Conservation (phyloP, 2,113 vertebrate species). For the Phrynocephalus versicolor region DNA sequence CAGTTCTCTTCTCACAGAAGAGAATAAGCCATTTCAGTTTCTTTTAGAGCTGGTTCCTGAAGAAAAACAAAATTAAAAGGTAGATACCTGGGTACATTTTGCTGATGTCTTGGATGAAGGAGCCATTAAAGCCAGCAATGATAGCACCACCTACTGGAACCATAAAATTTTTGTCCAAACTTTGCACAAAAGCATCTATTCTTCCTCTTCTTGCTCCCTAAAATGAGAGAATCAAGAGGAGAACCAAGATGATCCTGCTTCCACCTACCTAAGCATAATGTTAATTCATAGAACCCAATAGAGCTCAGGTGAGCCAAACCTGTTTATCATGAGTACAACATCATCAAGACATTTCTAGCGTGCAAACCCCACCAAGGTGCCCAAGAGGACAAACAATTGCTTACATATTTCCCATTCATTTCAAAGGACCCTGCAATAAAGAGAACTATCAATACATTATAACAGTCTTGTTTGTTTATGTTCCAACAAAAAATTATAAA, state of each 20-base stretch:
- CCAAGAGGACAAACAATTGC: not conserved
- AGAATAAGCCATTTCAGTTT: slow-evolving; percentile 41
- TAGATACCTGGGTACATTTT: slow-evolving; percentile 94
- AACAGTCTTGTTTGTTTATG: not conserved
- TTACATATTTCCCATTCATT: not conserved
- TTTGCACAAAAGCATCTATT: slow-evolving; percentile 97
- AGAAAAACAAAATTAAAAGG: slow-evolving; percentile 35
- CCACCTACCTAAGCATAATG: not conserved
- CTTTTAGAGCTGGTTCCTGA: slow-evolving; percentile 25
- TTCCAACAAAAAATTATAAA: not conserved
- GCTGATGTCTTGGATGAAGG: slow-evolving; percentile 94
- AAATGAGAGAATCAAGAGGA: slow-evolving; percentile 34
- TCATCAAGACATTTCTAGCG: not conserved
- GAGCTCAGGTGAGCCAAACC: not conserved
- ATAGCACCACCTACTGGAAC: slow-evolving; percentile 98
- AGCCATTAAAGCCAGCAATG: slow-evolving; percentile 91
- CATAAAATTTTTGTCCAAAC: slow-evolving; percentile 99
- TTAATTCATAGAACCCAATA: not conserved
- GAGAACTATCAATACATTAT: not conserved
- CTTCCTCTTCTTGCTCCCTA: slow-evolving; percentile 91
- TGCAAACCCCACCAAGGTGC: not conserved
- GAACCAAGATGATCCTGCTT: slow-evolving; percentile 20
- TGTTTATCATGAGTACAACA: not conserved
- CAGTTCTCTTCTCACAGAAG: slow-evolving; percentile 25
- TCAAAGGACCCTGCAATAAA: not conserved